Conservation (phyloP, 2,888 invertebrate species). For the Watsonalla binaria region DNA sequence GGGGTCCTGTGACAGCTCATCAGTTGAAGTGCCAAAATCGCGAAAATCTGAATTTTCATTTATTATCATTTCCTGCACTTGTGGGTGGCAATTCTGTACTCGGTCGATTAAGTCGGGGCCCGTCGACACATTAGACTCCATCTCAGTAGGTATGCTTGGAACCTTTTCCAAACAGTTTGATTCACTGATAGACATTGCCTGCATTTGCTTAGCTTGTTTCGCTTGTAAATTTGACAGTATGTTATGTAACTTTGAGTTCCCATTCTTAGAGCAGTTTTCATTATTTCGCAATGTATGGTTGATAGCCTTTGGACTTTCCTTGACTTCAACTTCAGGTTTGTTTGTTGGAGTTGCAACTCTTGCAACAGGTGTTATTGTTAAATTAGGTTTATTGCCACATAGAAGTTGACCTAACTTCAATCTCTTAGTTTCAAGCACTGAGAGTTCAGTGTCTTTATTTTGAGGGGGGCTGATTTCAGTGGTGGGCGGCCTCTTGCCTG, state of each 20-base stretch:
- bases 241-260: conserved; percentile 72
- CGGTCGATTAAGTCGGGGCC: conserved; percentile 53
- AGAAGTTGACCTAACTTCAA: conserved; percentile 66
- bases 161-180: conserved; percentile 48
- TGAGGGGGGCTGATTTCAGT: conserved; percentile 44
- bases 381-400: conserved; percentile 47
- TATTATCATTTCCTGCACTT: conserved; percentile 63
- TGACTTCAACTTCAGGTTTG: conserved; percentile 41
- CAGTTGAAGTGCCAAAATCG: conserved; percentile 48
- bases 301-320: conserved; percentile 41
- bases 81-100: conserved; percentile 48
- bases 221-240: conserved; percentile 68
- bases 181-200: conserved; percentile 50
- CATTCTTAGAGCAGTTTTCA: conserved; percentile 72
- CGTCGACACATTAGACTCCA: conserved; percentile 58
- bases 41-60: conserved; percentile 69
- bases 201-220: conserved; percentile 65
- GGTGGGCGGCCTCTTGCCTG: conserved; percentile 49
- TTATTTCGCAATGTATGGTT: conserved; percentile 63
- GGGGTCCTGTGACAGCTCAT: conserved; percentile 69
- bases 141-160: conserved; percentile 40
- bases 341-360: conserved; percentile 44
- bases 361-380: conserved; percentile 55
- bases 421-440: conserved; percentile 59
- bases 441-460: conserved; percentile 52